These are phyloP conservation scores for Brachionus calyciflorus DNA, from an alignment of 1,140 invertebrate species.

Conservation along the genomic window DNA sequence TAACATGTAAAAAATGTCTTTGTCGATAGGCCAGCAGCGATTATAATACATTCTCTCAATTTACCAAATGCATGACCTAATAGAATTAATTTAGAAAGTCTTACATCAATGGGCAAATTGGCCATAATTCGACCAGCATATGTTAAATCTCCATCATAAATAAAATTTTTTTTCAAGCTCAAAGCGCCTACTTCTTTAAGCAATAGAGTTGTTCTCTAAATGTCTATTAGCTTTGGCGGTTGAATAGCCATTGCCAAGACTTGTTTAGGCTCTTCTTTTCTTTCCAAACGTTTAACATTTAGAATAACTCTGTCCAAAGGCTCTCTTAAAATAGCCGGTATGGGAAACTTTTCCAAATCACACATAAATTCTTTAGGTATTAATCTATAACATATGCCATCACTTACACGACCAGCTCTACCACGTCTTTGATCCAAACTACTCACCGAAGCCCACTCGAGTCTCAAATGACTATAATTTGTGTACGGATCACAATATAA, in stretches of 20 bases:
- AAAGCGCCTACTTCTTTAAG: constrained; percentile 73
- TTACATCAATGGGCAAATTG: constrained; percentile 75
- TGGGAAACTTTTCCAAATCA: constrained; percentile 51
- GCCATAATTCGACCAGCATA: constrained; percentile 80
- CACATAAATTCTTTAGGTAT: constrained; percentile 73
- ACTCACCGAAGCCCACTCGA: constrained; percentile 82
- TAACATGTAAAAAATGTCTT: constrained; percentile 76
- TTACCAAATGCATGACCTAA: constrained; percentile 82
- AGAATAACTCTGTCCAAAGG: constrained; percentile 81
- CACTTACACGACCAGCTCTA: constrained; percentile 77
- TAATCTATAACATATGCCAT: constrained; percentile 81
- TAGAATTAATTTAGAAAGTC: constrained; percentile 77
- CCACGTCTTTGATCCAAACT: constrained; percentile 83
- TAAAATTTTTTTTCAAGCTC: background rate
- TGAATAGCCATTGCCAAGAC: constrained; percentile 79
- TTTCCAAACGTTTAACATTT: constrained; percentile 74
- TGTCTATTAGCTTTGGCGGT: constrained; percentile 78
- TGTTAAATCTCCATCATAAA: constrained; percentile 81
- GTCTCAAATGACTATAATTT: constrained; percentile 74
- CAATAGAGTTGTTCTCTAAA: constrained; percentile 73
- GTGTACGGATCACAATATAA: constrained; percentile 71
- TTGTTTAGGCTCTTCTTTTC: constrained; percentile 74
- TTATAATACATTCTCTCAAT: constrained; percentile 26
- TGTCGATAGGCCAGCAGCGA: constrained; percentile 74
- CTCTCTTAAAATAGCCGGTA: constrained; percentile 65